phyloP scores from a whole-genome alignment of 2,888 invertebrate species.

The Spisula solida region DNA sequence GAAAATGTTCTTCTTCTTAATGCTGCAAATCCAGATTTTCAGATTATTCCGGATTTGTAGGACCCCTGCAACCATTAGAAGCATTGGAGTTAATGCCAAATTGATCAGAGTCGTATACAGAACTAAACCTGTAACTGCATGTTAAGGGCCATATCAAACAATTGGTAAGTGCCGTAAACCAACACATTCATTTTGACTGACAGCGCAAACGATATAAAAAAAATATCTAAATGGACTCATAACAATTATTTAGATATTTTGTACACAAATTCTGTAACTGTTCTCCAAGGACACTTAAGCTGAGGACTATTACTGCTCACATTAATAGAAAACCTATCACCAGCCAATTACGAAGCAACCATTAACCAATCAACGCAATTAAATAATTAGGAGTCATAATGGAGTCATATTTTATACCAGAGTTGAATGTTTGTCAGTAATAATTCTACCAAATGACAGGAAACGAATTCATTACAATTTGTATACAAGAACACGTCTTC shows the following conservation, averaged over 20 bases:
- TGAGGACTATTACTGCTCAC: neutral
- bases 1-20: too few species aligned
- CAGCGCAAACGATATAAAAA: neutral
- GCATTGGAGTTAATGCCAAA: too few species aligned
- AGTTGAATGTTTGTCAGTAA: neutral
- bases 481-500: neutral
- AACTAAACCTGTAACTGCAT: too few species aligned
- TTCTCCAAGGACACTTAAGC: neutral
- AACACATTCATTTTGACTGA: neutral
- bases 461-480: neutral
- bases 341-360: neutral
- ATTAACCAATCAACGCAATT: neutral
- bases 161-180: too few species aligned
- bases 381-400: neutral
- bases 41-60: too few species aligned
- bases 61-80: too few species aligned
- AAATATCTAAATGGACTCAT: neutral
- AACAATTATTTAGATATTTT: neutral
- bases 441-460: neutral
- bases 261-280: neutral
- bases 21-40: too few species aligned
- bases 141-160: too few species aligned
- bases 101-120: too few species aligned
- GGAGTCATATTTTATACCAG: constrained; percentile 4
- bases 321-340: neutral